Percentiles rank a stretch among this genome's conserved stretches.
These are phyloP conservation scores for Rhynchomys soricoides DNA, from an alignment of 2,113 vertebrate species.

Conservation along the genomic window DNA sequence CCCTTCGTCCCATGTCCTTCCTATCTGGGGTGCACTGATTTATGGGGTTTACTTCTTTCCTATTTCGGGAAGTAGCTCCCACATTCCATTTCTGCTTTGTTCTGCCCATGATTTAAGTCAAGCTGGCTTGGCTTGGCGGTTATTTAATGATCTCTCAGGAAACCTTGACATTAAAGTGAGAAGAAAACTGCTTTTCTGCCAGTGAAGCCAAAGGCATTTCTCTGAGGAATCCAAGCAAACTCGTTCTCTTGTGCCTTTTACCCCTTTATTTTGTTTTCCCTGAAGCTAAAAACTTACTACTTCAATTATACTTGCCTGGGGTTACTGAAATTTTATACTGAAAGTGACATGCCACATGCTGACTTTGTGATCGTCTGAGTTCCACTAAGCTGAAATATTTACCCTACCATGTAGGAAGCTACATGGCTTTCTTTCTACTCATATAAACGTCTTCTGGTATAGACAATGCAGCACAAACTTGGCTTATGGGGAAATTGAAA, in stretches of 20 bases:
- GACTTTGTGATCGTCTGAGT: background rate
- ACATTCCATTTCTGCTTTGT: background rate
- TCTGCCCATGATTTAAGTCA: constrained; percentile 28
- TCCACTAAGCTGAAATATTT: background rate
- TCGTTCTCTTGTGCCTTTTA: background rate
- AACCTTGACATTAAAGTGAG: background rate
- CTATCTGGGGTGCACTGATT: background rate
- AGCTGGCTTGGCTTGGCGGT: background rate
- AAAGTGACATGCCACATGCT: background rate
- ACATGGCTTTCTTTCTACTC: background rate
- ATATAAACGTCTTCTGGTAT: background rate
- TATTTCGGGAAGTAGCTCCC: constrained; percentile 10
- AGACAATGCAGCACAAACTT: background rate
- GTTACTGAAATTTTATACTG: background rate
- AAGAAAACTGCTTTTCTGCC: background rate
- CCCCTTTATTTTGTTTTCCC: background rate
- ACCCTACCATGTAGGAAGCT: background rate
- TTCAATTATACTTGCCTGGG: background rate
- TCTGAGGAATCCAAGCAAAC: background rate
- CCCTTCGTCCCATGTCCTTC: background rate
- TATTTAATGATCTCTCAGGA: constrained; percentile 44
- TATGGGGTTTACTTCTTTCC: background rate
- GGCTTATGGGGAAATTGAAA: background rate
- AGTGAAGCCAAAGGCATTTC: background rate
- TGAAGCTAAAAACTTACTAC: background rate